A percentile compares a stretch with the other conserved stretches of the same genome.
phyloP scores from a whole-genome alignment of 2,888 invertebrate genomes.

The Callosobruchus maculatus region DNA sequence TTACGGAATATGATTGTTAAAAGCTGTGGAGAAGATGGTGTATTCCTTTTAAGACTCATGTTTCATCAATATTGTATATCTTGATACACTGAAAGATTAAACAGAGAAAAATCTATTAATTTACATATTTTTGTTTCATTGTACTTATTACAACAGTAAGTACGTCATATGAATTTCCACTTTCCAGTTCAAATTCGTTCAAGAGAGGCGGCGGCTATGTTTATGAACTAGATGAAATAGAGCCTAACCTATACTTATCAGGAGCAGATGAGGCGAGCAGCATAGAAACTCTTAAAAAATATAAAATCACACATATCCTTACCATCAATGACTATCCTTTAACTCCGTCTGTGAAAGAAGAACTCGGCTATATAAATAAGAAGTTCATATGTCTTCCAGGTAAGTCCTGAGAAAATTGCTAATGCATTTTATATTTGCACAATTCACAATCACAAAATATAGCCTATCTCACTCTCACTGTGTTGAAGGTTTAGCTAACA shows the following conservation, averaged over 20 bases:
- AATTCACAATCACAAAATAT: too few relatives aligned
- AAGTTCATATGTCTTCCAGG: slow-evolving; percentile 17
- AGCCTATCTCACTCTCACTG: too few relatives aligned
- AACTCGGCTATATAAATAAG: slow-evolving; percentile 11
- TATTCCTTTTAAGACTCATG: too few relatives aligned
- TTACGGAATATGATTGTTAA: too few relatives aligned
- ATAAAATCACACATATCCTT: slow-evolving; percentile 20
- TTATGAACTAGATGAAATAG: slow-evolving; percentile 15
- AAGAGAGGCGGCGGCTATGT: background rate
- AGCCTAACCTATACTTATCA: slow-evolving; percentile 15
- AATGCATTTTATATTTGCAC: too few relatives aligned
- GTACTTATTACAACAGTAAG: too few relatives aligned
- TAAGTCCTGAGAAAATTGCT: slow-evolving; percentile 1
- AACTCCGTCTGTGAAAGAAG: slow-evolving; percentile 9
- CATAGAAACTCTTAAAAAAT: slow-evolving; percentile 13
- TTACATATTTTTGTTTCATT: too few relatives aligned
- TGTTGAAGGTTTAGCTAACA: too few relatives aligned
- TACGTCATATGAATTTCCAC: background rate
- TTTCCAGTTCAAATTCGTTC: background rate
- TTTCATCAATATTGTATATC: too few relatives aligned
- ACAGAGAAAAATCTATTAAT: too few relatives aligned
- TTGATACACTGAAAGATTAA: too few relatives aligned
- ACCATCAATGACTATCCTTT: slow-evolving; percentile 17
- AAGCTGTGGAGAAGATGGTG: too few relatives aligned
- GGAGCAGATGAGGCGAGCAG: slow-evolving; percentile 11